Percentiles rank a stretch among this genome's conserved stretches.
Evolutionary conservation across 2,888 invertebrate species (phyloP).

Genomic region (Drosophila demipolita): DNA sequence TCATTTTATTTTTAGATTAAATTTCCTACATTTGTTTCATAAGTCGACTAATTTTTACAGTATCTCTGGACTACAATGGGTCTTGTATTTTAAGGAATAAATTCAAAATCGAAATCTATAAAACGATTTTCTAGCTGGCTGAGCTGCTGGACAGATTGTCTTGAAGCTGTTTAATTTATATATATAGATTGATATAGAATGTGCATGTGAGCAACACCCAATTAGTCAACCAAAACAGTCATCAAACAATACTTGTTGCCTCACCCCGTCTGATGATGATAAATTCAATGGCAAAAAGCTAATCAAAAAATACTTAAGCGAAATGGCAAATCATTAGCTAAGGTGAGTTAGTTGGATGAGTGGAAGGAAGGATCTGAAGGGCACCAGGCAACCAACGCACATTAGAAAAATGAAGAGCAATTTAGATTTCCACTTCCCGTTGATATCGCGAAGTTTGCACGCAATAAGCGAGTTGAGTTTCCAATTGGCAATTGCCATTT

Average conservation of each 20-base stretch:
- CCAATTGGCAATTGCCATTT: constrained; percentile 10
- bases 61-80: no score
- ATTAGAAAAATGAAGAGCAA: constrained; percentile 15
- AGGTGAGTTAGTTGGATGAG: neutral
- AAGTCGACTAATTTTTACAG: neutral
- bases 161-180: neutral
- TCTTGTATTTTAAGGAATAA: neutral
- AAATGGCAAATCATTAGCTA: constrained; percentile 55
- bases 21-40: neutral
- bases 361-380: neutral
- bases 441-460: constrained; percentile 34
- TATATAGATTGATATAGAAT: constrained; percentile 4
- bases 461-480: constrained; percentile 30
- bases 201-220: constrained; percentile 38
- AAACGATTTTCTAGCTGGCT: neutral
- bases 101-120: neutral
- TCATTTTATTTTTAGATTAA: neutral
- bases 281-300: constrained; percentile 47
- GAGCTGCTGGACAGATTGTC: neutral
- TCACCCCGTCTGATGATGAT: constrained; percentile 15
- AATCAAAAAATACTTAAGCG: constrained; percentile 71
- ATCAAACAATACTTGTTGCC: constrained; percentile 10
- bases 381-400: constrained; percentile 20
- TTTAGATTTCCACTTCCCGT: constrained; percentile 48
- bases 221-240: constrained; percentile 42